Evolutionary conservation across 2,888 invertebrate genomes (phyloP).

Genomic region (Amphipoea oculea): DNA sequence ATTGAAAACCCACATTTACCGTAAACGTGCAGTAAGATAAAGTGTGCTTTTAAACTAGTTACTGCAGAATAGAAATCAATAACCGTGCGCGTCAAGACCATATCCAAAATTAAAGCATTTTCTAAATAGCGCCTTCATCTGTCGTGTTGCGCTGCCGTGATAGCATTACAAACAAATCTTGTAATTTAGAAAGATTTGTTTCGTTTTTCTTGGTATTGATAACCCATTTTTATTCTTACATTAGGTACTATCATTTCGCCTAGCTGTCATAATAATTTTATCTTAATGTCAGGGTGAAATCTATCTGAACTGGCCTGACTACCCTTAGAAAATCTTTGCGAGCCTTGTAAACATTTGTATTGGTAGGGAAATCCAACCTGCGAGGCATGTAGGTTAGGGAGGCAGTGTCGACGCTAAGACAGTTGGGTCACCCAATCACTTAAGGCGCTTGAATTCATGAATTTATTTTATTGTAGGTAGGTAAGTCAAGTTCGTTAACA

Average conservation of each 20-base stretch:
- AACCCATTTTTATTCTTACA: not conserved
- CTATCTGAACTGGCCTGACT: not conserved
- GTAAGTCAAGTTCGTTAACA: conserved; percentile 5
- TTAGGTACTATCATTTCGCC: not conserved
- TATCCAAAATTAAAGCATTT: not conserved
- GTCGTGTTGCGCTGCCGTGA: not conserved
- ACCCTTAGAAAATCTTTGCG: not conserved
- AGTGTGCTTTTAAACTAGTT: not conserved
- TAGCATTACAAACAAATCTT: not conserved
- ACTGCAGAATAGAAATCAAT: not conserved
- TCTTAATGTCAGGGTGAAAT: not conserved
- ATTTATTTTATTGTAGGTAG: conserved; percentile 27
- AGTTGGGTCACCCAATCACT: conserved; percentile 46
- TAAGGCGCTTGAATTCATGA: conserved; percentile 42
- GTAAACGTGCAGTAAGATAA: not conserved
- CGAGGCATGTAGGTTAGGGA: not conserved
- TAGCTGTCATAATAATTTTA: not conserved
- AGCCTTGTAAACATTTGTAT: conserved; percentile 2
- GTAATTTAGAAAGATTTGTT: not conserved
- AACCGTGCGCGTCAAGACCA: too few relatives aligned
- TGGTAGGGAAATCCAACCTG: conserved; percentile 1
- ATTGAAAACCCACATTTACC: too few relatives aligned
- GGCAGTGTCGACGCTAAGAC: not conserved
- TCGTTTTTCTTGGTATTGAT: not conserved
- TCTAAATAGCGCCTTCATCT: not conserved